Conservation (phyloP, 2,797 vertebrate species). For the Enteromius treurensis region DNA sequence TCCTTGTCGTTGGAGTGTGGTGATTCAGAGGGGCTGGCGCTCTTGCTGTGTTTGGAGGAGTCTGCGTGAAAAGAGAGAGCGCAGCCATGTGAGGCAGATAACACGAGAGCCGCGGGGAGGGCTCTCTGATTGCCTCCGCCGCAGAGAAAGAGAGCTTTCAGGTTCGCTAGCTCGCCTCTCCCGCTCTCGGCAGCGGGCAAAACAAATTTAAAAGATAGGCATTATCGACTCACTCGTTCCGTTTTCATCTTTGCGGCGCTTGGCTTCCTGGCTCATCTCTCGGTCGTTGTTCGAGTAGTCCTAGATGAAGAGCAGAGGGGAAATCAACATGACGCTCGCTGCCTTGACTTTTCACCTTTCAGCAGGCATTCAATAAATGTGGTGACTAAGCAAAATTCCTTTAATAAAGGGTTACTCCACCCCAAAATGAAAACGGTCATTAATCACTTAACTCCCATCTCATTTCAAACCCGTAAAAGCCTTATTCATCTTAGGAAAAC, state of each 20-base stretch:
- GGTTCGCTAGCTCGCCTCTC: conserved; percentile 38
- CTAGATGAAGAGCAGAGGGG: conserved; percentile 66
- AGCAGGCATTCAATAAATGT: conserved; percentile 46
- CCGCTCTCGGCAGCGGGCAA: conserved; percentile 56
- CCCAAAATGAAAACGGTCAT: too few relatives aligned
- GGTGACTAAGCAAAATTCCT: too few relatives aligned
- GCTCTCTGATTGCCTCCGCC: conserved; percentile 41
- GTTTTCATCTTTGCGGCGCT: conserved; percentile 89
- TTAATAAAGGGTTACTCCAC: too few relatives aligned
- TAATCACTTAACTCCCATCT: too few relatives aligned
- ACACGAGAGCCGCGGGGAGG: conserved; percentile 9
- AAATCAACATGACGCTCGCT: conserved; percentile 60
- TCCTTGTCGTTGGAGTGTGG: conserved; percentile 88
- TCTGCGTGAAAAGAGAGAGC: conserved; percentile 70
- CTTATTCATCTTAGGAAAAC: too few relatives aligned
- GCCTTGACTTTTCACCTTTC: conserved; percentile 55
- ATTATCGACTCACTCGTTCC: conserved; percentile 82
- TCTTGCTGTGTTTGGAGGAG: conserved; percentile 93
- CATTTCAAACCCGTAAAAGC: too few relatives aligned
- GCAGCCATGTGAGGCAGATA: conserved; percentile 42
- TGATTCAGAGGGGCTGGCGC: conserved; percentile 92
- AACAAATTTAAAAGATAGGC: conserved; percentile 71
- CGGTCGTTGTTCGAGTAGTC: conserved; percentile 88
- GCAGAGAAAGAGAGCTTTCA: conserved; percentile 39
- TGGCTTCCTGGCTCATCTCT: conserved; percentile 83